Evolutionary conservation across 2,888 invertebrate species (phyloP), one percentile per base, ranked within the genome.

Genomic region (Sesamia inferens): DNA sequence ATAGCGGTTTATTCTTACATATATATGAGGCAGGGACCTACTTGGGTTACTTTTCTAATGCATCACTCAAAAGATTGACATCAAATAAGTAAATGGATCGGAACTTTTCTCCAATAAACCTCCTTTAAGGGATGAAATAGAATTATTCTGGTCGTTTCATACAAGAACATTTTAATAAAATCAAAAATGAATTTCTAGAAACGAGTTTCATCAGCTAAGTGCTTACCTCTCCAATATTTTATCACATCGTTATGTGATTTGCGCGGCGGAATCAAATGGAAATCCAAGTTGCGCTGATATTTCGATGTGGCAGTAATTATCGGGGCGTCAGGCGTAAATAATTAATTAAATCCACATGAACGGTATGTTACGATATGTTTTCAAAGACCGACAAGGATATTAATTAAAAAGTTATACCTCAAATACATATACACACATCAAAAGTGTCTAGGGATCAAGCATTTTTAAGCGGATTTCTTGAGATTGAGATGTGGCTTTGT

Each of bases 201-300:
- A 58, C 42, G 16, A 51, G 65, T 83, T 81, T 81, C 81, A 87
- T 85, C 76, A 85, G 71, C 76, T 87, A 74, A 87, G 85, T 85
- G 83, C 81, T 81, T 59, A 55, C 68, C 61, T 63, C 55, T 22
- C 51, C 44, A 64, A 67, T 76, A 73, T 76, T 71, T 84, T 78
- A 71, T 74, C 48, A 58, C 19, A 57, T 59, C 24, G 22, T 72
- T 24, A 73, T 78, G 47, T 74, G 73, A 68, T 84, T 63, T 66
- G 54, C 68, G 64, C n/a, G 13, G 70, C 44, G 14, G 51, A 64
- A 73, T 71, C 39, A 78, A 72, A 78, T 83, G 57, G 57, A 39
- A 76, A 63, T 75, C 47, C 61, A 71, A 72, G 74, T 79, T 79
- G 59, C 16, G 59, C 14, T 65, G 44, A 71, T 71, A 71, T 80